Evolutionary conservation across 2,888 invertebrate genomes (phyloP).

Genomic region (Cheilosia pagana): DNA sequence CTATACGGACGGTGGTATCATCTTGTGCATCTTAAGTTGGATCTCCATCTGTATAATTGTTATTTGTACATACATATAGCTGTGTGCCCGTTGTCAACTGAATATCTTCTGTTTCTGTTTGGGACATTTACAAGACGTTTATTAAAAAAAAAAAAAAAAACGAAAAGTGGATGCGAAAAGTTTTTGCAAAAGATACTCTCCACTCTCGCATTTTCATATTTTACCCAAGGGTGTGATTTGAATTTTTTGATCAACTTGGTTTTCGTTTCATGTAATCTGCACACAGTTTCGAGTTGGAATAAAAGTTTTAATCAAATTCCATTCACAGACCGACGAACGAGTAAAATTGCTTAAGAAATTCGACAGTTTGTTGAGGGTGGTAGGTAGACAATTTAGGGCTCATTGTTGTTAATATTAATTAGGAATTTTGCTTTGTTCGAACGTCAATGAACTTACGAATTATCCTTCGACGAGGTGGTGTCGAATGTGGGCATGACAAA

Average conservation of each 20-base stretch:
- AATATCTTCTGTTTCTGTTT: constrained; percentile 52
- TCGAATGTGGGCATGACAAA: no score
- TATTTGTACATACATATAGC: constrained; percentile 18
- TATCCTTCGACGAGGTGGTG: not conserved
- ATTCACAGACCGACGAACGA: constrained; percentile 17
- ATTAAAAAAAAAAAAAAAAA: constrained; percentile 6
- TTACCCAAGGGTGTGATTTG: constrained; percentile 56
- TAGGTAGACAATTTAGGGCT: constrained; percentile 27
- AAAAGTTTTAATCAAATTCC: constrained; percentile 70
- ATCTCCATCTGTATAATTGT: constrained; percentile 55
- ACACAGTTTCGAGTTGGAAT: constrained; percentile 45
- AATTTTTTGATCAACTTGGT: constrained; percentile 22
- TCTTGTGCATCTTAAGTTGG: constrained; percentile 55
- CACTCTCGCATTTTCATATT: constrained; percentile 37
- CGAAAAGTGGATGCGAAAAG: constrained; percentile 33
- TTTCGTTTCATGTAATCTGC: constrained; percentile 51
- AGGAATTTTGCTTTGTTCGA: not conserved
- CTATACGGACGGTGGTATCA: constrained; percentile 44
- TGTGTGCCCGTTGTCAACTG: constrained; percentile 55
- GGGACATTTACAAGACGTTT: constrained; percentile 53
- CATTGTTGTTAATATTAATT: constrained; percentile 36
- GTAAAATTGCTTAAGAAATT: constrained; percentile 29
- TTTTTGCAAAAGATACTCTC: constrained; percentile 56
- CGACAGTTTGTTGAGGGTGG: not conserved
- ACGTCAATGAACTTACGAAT: constrained; percentile 22